Evolutionary conservation across 2,113 vertebrate species (phyloP).

Genomic region (Urocynchramus pylzowi): DNA sequence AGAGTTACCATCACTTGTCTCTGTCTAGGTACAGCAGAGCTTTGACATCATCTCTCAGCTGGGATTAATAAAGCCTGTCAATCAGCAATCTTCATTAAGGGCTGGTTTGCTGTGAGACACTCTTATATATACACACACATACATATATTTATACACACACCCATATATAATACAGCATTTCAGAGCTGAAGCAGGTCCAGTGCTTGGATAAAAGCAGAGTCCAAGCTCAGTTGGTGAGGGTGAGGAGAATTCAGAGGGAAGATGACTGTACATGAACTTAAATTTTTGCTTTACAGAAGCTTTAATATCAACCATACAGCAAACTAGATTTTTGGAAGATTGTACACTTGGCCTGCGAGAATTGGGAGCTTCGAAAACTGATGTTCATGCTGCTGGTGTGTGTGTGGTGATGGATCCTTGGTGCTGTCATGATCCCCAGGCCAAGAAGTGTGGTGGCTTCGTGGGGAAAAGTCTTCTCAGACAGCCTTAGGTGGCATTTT

Average conservation of each 20-base stretch:
- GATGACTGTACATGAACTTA: not conserved
- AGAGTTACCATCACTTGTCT: not conserved
- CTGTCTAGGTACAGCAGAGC: not conserved
- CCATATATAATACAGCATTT: not conserved
- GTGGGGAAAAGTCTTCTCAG: not conserved
- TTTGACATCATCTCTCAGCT: not conserved
- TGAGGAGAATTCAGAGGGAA: not conserved
- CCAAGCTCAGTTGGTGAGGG: not conserved
- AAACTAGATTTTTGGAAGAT: not conserved
- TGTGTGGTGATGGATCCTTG: not conserved
- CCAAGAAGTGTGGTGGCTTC: not conserved
- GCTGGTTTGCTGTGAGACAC: not conserved
- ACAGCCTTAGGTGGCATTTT: not conserved
- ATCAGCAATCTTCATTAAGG: not conserved
- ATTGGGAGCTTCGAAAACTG: not conserved
- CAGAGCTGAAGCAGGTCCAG: not conserved
- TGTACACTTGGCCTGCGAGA: not conserved
- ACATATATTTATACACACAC: not conserved
- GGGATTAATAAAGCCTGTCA: not conserved
- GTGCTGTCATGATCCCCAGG: fast-evolving
- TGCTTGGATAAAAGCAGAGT: not conserved
- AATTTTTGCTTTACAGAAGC: not conserved
- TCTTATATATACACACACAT: not conserved
- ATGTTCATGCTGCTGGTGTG: not conserved
- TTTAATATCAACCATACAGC: not conserved